phyloP scores from a whole-genome alignment of 2,888 invertebrate species.

The Spilarctia lutea region DNA sequence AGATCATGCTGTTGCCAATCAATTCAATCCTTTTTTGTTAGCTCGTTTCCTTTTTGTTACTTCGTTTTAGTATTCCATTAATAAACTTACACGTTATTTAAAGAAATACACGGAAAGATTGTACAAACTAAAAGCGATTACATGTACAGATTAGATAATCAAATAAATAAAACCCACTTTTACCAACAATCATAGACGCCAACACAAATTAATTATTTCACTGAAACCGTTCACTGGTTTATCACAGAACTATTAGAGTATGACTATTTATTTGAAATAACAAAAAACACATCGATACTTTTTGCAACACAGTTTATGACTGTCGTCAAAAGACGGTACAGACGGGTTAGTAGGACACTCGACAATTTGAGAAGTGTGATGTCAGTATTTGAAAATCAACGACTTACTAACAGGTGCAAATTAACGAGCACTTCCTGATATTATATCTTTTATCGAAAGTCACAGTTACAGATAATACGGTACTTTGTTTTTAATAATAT shows the following conservation, averaged over 20 bases:
- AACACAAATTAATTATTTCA: slow-evolving; percentile 18
- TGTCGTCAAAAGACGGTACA: slow-evolving; percentile 55
- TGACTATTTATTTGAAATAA: slow-evolving; percentile 48
- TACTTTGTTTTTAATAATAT: neutral
- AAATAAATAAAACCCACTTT: slow-evolving; percentile 7
- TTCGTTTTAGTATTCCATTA: neutral
- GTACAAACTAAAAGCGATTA: slow-evolving; percentile 1
- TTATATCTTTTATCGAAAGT: slow-evolving; percentile 37
- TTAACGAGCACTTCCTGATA: slow-evolving; percentile 50
- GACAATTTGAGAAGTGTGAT: slow-evolving; percentile 38
- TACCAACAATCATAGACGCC: slow-evolving; percentile 15
- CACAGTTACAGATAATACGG: slow-evolving; percentile 2
- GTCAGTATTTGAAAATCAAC: slow-evolving; percentile 46
- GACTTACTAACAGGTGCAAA: slow-evolving; percentile 56
- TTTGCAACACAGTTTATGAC: slow-evolving; percentile 61
- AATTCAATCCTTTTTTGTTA: neutral
- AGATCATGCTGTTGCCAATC: neutral
- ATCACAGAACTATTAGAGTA: slow-evolving; percentile 55
- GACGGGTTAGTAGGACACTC: slow-evolving; percentile 42
- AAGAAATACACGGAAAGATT: neutral
- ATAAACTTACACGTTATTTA: neutral
- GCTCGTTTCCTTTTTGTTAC: neutral
- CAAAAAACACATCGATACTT: slow-evolving; percentile 48
- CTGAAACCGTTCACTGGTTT: slow-evolving; percentile 41
- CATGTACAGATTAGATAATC: slow-evolving; percentile 7